Evolutionary conservation across 2,888 invertebrate species (phyloP), one percentile per base, ranked within the genome.

Genomic region (Rhimphoctona megacephalus): DNA sequence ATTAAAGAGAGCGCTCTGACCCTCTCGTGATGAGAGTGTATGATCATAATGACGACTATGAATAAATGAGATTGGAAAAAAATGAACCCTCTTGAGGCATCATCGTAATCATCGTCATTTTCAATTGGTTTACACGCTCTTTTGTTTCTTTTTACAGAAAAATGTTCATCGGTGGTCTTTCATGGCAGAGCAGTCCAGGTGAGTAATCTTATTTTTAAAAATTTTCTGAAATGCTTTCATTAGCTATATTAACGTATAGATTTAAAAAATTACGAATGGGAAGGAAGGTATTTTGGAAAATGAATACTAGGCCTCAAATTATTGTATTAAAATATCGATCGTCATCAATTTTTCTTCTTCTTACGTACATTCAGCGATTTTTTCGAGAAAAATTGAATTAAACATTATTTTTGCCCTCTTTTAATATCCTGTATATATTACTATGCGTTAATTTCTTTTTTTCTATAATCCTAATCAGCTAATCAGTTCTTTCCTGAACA

Each of bases 101-200:
- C 22, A 11, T 54, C 22, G n/a, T 49, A 11, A 52, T 57, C 6
- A 79, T 57, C 9, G 61, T 70, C 30, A 57, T 33, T n/a, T 93
- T 92, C 92, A 77, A 39, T 73, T 89, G 89, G 88, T 91, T 92
- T 92, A 93, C 91, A 90, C 92, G 93, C 94, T 95, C 95, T 96
- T 96, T 96, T 95, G 95, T 94, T 98, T 98, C 93, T 97, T 95
- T 94, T 98, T 98, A 93, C 97, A 99, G 99, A 96, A 99, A 99
- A 98, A 99, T 99, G 99, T 99, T 99, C 97, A 98, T 99, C 96
- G 99, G 99, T 94, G 99, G 99, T 94, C 97, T 99, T 95, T 99
- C 99, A 96, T 99, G 99, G 99, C 99, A 99, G 96, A 99, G 99
- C 95, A 99, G 99, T 96, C 99, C 99, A 97, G 99, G 99, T 99